These are phyloP conservation scores for Ataeniobius toweri DNA, from an alignment of 2,797 vertebrate genomes.

Conservation along the genomic window DNA sequence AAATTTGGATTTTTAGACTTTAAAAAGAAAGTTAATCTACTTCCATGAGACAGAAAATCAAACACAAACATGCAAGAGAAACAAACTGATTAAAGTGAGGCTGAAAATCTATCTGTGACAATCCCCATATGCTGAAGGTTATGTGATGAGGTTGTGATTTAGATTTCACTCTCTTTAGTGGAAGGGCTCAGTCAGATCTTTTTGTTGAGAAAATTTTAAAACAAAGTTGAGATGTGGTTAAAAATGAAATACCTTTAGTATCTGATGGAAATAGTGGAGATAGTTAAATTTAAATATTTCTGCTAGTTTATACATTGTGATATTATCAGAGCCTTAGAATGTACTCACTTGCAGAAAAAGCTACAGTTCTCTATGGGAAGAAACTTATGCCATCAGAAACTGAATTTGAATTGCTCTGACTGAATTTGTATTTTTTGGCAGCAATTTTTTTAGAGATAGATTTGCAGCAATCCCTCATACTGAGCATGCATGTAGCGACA, in stretches of 20 bases:
- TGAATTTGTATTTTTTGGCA: no score
- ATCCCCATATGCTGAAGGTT: background rate
- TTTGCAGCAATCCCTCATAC: no score
- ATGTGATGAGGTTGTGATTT: background rate
- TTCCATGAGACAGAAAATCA: background rate
- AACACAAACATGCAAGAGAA: conserved; percentile 5
- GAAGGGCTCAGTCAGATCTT: background rate
- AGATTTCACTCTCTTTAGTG: background rate
- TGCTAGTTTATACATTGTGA: background rate
- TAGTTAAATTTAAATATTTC: background rate
- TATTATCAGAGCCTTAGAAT: no score
- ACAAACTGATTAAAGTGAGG: background rate
- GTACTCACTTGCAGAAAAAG: no score
- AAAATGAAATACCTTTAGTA: background rate
- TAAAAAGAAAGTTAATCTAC: background rate
- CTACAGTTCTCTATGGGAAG: no score
- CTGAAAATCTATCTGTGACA: background rate
- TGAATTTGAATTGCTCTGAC: no score
- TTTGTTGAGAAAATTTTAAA: no score
- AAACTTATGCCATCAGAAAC: no score
- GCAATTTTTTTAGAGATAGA: no score
- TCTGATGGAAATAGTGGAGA: background rate
- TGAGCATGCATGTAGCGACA: no score
- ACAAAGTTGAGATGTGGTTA: background rate
- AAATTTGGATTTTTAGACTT: conserved; percentile 7